phyloP scores from a whole-genome alignment of 30 jellyfish, hydroid and myxozoan species.

The Aurelia aurita complex sp. Pacific region DNA sequence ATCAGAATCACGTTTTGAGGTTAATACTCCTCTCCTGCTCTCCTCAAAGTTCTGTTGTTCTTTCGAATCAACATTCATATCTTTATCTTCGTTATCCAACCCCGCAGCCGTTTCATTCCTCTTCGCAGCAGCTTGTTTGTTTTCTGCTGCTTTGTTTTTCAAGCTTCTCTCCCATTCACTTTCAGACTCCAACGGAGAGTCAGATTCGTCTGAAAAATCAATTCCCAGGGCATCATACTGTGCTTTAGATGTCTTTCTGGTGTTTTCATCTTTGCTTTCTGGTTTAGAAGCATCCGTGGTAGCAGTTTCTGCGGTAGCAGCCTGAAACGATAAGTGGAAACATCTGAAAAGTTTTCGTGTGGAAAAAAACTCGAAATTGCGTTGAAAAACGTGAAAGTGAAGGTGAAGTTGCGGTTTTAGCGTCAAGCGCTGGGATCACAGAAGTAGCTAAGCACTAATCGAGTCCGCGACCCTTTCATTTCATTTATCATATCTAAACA shows the following conservation, averaged over 20 bases:
- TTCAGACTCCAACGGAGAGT: constrained; percentile 44
- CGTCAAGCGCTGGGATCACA: too few species aligned
- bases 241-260: constrained; percentile 19
- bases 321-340: too few species aligned
- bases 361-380: too few species aligned
- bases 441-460: not conserved
- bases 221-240: constrained; percentile 44
- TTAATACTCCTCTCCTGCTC: not conserved
- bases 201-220: constrained; percentile 49
- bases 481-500: not conserved
- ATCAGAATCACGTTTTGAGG: constrained; percentile 45
- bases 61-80: not conserved
- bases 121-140: not conserved
- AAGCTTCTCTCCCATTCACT: constrained; percentile 67
- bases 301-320: too few species aligned
- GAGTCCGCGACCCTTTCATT: not conserved
- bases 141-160: constrained; percentile 7
- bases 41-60: not conserved
- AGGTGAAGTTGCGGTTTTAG: too few species aligned
- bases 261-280: not conserved
- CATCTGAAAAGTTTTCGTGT: too few species aligned
- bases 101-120: not conserved
- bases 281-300: too few species aligned
- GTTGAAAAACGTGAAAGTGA: too few species aligned
- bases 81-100: not conserved